Conservation (phyloP, 2,113 vertebrate genomes). For the Cynoglossus semilaevis region DNA sequence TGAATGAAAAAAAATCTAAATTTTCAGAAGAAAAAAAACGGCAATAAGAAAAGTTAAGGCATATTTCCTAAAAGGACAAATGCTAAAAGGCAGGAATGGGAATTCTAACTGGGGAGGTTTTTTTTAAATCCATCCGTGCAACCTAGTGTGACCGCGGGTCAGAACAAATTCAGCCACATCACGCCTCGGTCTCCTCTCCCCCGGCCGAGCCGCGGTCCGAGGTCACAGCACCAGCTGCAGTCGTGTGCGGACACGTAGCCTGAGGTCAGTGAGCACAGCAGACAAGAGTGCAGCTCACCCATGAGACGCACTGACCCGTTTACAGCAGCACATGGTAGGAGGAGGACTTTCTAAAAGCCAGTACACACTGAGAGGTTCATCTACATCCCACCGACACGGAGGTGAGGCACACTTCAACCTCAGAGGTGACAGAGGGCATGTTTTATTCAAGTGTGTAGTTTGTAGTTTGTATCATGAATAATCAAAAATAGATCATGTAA, state of each 20-base stretch:
- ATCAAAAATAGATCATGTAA: too few relatives aligned
- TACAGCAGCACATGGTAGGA: constrained; percentile 29
- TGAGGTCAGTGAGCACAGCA: constrained; percentile 59
- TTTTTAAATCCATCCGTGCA: constrained; percentile 24
- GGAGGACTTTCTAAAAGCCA: constrained; percentile 28
- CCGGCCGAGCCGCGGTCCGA: constrained; percentile 21
- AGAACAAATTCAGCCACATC: constrained; percentile 2
- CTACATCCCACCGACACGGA: constrained; percentile 48
- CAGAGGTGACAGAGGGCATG: constrained; percentile 36
- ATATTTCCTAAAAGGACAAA: constrained; percentile 1
- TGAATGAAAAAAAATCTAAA: constrained; percentile 3
- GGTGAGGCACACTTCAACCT: constrained; percentile 48
- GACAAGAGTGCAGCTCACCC: constrained; percentile 42
- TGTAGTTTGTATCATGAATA: constrained; percentile 13
- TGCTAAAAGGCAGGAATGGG: not conserved
- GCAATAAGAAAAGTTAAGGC: constrained; percentile 6
- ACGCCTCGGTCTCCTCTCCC: constrained; percentile 26
- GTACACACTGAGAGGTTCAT: constrained; percentile 17
- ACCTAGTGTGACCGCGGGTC: constrained; percentile 25
- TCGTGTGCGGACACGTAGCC: constrained; percentile 39
- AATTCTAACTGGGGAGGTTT: constrained; percentile 1
- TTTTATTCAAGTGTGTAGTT: constrained; percentile 26
- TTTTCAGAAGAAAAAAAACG: constrained; percentile 2
- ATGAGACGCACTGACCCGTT: constrained; percentile 63
- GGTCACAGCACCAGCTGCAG: constrained; percentile 45